phyloP scores from a whole-genome alignment of 2,888 invertebrate genomes.

The Keiferia lycopersicella region DNA sequence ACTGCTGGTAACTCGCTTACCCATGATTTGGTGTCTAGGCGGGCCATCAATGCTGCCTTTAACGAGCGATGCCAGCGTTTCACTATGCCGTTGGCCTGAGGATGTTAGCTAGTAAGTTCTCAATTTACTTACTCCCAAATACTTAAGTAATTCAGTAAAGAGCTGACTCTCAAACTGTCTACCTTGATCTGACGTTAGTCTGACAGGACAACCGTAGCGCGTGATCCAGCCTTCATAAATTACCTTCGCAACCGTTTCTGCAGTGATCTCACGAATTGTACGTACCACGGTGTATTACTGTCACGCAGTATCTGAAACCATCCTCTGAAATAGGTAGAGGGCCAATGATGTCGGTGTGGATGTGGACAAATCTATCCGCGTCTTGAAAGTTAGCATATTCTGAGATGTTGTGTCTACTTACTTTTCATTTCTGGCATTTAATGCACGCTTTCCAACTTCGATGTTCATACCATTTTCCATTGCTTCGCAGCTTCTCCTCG shows the following conservation, averaged over 20 bases:
- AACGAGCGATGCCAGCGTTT: no score
- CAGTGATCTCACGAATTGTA: constrained; percentile 34
- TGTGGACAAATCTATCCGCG: constrained; percentile 26
- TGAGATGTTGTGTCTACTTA: constrained; percentile 26
- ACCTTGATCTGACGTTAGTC: no score
- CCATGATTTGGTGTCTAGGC: no score
- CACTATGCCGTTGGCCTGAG: no score
- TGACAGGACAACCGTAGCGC: constrained; percentile 33
- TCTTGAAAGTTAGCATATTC: constrained; percentile 1
- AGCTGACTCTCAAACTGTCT: constrained; percentile 44
- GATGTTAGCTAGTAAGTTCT: constrained; percentile 33
- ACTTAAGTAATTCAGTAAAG: constrained; percentile 36
- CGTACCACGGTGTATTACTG: constrained; percentile 29
- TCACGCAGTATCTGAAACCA: constrained; percentile 36
- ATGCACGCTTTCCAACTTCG: constrained; percentile 27
- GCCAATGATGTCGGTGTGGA: constrained; percentile 30
- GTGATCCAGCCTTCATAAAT: constrained; percentile 35
- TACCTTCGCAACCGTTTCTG: constrained; percentile 36
- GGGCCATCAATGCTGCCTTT: no score
- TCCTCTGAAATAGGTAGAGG: constrained; percentile 30
- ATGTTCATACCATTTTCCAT: no score
- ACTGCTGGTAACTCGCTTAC: no score
- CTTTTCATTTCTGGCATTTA: constrained; percentile 24
- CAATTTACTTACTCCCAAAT: constrained; percentile 30
- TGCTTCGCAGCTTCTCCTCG: no score